Evolutionary conservation across 2,888 invertebrate genomes (phyloP).

Genomic region (Ormia ochracea): DNA sequence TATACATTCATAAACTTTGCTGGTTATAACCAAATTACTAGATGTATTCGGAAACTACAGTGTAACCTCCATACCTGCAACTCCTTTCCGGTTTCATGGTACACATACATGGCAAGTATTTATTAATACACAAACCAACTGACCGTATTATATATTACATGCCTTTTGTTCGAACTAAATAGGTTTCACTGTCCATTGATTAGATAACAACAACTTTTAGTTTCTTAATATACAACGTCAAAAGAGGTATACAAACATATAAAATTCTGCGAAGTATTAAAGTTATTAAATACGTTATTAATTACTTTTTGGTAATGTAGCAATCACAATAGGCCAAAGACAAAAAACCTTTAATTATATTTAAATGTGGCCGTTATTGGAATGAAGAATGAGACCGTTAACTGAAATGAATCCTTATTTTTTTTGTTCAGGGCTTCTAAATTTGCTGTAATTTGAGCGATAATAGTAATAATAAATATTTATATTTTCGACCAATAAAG

Average conservation of each 20-base stretch:
- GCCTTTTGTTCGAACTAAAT: neutral
- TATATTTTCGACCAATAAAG: too few relatives aligned
- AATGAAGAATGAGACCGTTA: too few relatives aligned
- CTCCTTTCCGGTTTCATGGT: too few relatives aligned
- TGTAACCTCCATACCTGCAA: neutral
- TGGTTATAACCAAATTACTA: conserved; percentile 17
- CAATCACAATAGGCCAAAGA: neutral
- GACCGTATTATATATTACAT: neutral
- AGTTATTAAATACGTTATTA: too few relatives aligned
- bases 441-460: too few relatives aligned
- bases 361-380: too few relatives aligned
- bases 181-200: neutral
- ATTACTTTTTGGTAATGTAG: neutral
- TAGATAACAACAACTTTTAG: neutral
- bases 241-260: neutral
- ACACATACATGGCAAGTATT: neutral
- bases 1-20: conserved; percentile 56
- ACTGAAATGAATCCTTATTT: too few relatives aligned
- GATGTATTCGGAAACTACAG: neutral
- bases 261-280: neutral
- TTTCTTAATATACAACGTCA: neutral
- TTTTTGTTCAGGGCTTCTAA: too few relatives aligned
- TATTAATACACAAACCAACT: too few relatives aligned
- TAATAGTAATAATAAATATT: too few relatives aligned
- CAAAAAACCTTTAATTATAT: neutral